These are phyloP conservation scores for Oedothorax gibbosus DNA, from an alignment of 1,140 invertebrate species.

Conservation along the genomic window DNA sequence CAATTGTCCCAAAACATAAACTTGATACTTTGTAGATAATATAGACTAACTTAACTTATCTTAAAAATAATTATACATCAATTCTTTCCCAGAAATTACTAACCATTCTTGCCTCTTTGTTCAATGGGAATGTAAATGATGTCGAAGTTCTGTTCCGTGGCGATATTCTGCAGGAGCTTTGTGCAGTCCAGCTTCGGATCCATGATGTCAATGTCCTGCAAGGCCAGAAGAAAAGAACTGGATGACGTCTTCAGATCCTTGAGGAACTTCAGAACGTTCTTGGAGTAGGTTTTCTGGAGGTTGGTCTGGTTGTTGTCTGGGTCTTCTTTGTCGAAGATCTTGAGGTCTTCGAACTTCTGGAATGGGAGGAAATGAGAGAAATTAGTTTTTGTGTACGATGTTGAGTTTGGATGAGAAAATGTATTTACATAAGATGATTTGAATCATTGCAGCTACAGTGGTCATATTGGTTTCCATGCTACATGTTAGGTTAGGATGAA, in stretches of 20 bases:
- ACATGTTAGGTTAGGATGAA: too few relatives aligned
- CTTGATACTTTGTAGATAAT: too few relatives aligned
- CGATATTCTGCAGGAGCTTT: slow-evolving; percentile 45
- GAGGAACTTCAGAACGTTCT: slow-evolving; percentile 52
- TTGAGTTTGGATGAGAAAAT: too few relatives aligned
- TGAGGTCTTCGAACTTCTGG: slow-evolving; percentile 53
- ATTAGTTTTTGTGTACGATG: neutral
- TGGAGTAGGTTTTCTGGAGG: slow-evolving; percentile 52
- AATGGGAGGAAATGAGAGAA: neutral
- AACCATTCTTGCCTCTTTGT: slow-evolving; percentile 52
- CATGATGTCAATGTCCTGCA: slow-evolving; percentile 46
- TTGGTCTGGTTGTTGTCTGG: slow-evolving; percentile 38
- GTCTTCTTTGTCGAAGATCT: slow-evolving; percentile 47
- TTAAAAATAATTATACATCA: too few relatives aligned
- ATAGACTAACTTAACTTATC: too few relatives aligned
- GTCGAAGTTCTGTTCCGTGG: slow-evolving; percentile 53
- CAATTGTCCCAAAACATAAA: too few relatives aligned
- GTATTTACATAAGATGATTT: too few relatives aligned
- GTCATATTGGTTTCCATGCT: too few relatives aligned
- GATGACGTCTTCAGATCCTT: slow-evolving; percentile 53
- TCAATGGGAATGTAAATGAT: slow-evolving; percentile 54
- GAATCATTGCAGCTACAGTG: too few relatives aligned
- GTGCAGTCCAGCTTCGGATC: slow-evolving; percentile 47
- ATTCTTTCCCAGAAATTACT: neutral
- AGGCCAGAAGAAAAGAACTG: slow-evolving; percentile 43